Base-by-base conservation (phyloP, 2,888 invertebrate genomes). In the Pollenia amentaria region DNA sequence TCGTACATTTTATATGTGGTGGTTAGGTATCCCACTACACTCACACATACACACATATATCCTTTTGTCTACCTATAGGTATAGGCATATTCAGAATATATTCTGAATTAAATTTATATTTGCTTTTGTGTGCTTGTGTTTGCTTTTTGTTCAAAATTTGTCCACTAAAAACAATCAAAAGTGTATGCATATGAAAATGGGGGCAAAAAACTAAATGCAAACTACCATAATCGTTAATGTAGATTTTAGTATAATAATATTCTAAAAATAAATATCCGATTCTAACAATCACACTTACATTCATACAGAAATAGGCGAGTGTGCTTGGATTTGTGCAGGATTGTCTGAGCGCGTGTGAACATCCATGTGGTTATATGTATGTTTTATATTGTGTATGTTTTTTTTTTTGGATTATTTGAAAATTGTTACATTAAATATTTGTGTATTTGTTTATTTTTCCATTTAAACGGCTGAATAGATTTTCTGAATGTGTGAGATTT, bases 401-500 rank as follows among this genome's bases (percentile, higher is more conserved):
- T 14, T 55, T n/a, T 3, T 57, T 67, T 55, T 57, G 51, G 81
- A 81, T 65, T 81, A 81, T 67, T 14, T 64, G 40, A 67, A 81
- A 75, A 70, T 57, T 73, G 72, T 81, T 48, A 65, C 73, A 73
- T 73, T 67, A 73, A 81, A 80, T 72, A 78, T 79, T 69, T 70
- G 69, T 42, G 44, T 40, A 42, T 70, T 75, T 82, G 75, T 82
- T 82, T 85, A 51, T 77, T 77, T 76, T 83, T 75, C 55, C 65
- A 72, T 70, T 77, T 65, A 85, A 81, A 81, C 48, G 82, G 75
- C 64, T 82, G 46, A 62, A 38, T 76, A 79, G 62, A 78, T 79
- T 57, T 79, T 81, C 57, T 70, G 62, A 64, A 64, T 77, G 55
- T 70, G 75, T 78, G 82, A 76, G 86, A 86, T 82, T 85, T 85